phyloP scores from a whole-genome alignment of 2,113 vertebrate species.

The Calcarius ornatus region DNA sequence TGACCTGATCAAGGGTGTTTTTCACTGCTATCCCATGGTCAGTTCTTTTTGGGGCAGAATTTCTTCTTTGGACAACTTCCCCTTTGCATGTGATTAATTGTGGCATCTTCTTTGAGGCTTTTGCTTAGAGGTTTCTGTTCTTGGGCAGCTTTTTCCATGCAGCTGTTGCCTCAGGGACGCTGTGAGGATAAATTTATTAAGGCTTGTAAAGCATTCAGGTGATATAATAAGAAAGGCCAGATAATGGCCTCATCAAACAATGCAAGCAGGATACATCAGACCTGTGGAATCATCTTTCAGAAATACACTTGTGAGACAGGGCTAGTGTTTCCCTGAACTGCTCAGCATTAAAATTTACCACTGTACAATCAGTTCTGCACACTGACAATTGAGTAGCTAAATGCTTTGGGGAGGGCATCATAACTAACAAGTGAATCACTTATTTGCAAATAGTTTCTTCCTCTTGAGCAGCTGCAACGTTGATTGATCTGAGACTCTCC shows the following conservation, averaged over 20 bases:
- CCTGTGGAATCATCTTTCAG: neutral
- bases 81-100: neutral
- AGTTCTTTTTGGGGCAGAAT: neutral
- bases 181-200: neutral
- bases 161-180: neutral
- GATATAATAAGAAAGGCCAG: neutral
- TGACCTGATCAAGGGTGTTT: neutral
- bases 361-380: neutral
- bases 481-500: slow-evolving; percentile 6
- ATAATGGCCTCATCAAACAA: neutral
- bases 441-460: slow-evolving; percentile 12
- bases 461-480: neutral
- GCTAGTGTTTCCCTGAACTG: neutral
- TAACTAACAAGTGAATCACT: neutral
- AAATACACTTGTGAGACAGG: neutral
- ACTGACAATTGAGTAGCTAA: neutral
- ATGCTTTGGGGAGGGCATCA: neutral
- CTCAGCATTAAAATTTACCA: neutral
- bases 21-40: neutral
- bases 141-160: neutral
- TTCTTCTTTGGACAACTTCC: neutral
- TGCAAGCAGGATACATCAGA: neutral
- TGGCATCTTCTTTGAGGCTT: neutral
- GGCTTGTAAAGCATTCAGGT: neutral
- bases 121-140: neutral